These are phyloP conservation scores for Sericinus montela DNA, from an alignment of 2,888 invertebrate genomes.

Conservation along the genomic window DNA sequence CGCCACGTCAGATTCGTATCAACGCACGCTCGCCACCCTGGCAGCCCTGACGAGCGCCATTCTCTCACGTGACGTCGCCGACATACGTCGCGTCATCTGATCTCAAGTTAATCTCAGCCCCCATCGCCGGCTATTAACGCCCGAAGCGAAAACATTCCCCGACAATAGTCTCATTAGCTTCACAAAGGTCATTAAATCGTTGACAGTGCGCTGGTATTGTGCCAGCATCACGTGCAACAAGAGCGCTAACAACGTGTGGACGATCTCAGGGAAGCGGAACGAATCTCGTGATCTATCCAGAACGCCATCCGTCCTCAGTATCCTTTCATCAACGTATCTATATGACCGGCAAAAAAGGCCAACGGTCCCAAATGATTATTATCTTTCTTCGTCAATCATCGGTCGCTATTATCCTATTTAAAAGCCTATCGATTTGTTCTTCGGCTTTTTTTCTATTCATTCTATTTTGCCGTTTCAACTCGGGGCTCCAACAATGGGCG, in stretches of 20 bases:
- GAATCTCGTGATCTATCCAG: constrained; percentile 62
- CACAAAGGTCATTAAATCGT: constrained; percentile 69
- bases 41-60: constrained; percentile 43
- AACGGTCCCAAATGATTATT: constrained; percentile 72
- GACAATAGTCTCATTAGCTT: constrained; percentile 71
- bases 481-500: constrained; percentile 65
- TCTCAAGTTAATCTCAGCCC: constrained; percentile 52
- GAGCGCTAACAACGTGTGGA: constrained; percentile 74
- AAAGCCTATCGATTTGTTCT: constrained; percentile 78
- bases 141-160: constrained; percentile 48
- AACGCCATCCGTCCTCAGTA: constrained; percentile 57
- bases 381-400: constrained; percentile 75
- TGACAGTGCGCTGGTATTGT: constrained; percentile 52
- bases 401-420: constrained; percentile 78
- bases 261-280: constrained; percentile 74
- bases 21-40: constrained; percentile 43
- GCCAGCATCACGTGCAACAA: constrained; percentile 64
- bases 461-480: constrained; percentile 71
- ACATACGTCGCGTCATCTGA: constrained; percentile 33
- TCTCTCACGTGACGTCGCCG: constrained; percentile 55
- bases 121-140: constrained; percentile 54
- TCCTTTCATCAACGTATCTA: constrained; percentile 57
- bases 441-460: constrained; percentile 57
- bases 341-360: constrained; percentile 46
- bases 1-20: constrained; percentile 63